Evolutionary conservation across 2,888 invertebrate species (phyloP).

Genomic region (Venusia cambrica): DNA sequence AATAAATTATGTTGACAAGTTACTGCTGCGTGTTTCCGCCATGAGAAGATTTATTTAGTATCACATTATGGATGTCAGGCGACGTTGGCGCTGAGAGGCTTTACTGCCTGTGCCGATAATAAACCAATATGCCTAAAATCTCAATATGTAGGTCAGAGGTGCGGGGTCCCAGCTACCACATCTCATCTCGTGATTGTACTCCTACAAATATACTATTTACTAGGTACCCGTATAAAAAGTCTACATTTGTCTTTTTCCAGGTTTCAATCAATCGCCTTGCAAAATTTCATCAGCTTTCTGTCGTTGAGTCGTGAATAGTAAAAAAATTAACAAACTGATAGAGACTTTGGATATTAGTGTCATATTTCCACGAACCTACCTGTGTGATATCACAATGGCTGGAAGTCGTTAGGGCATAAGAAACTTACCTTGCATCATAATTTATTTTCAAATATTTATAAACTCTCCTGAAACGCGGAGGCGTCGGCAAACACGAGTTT

Average conservation of each 20-base stretch:
- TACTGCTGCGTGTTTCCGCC: conserved; percentile 23
- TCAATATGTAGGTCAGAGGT: conserved; percentile 29
- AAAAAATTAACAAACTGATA: too few species aligned
- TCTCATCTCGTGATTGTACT: conserved; percentile 22
- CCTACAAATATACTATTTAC: conserved; percentile 30
- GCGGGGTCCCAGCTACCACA: conserved; percentile 11
- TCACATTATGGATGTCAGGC: conserved; percentile 31
- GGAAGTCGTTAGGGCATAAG: conserved; percentile 25
- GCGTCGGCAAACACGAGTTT: conserved; percentile 26
- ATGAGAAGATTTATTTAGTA: conserved; percentile 39
- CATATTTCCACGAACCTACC: conserved; percentile 23
- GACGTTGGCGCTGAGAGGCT: conserved; percentile 36
- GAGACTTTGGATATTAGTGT: too few species aligned
- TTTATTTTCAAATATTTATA: conserved; percentile 31
- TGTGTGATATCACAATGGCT: conserved; percentile 21
- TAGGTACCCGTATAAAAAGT: too few species aligned
- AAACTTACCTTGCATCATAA: conserved; percentile 26
- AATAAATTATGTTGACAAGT: conserved; percentile 25
- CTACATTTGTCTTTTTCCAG: too few species aligned
- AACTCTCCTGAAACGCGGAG: conserved; percentile 27
- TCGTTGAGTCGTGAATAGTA: too few species aligned
- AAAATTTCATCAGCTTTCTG: too few species aligned
- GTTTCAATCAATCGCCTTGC: too few species aligned
- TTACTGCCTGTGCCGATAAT: conserved; percentile 46
- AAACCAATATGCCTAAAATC: conserved; percentile 45